These are phyloP conservation scores for rat (Rattus norvegicus) DNA, from an alignment of 2,113 vertebrate genomes.

Conservation along the genomic window GRCr8 NC_086024.1:36900501-36901000, in stretches of 20 bases:
- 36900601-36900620: slow-evolving; percentile 76
- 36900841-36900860: neutral
- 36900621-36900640: slow-evolving; percentile 1
- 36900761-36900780: neutral
- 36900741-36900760: neutral
- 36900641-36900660: neutral
- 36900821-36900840: neutral
- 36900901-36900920: neutral
- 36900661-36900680: slow-evolving; percentile 65
- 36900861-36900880: neutral
- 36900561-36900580: slow-evolving; percentile 80
- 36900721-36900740: neutral
- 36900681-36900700: neutral
- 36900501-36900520: slow-evolving; percentile 74
- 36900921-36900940: neutral
- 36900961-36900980: neutral
- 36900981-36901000: neutral
- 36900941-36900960: neutral
- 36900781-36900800: neutral
- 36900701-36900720: neutral
- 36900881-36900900: neutral
- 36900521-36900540: slow-evolving; percentile 77
- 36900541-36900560: slow-evolving; percentile 79
- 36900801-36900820: neutral
- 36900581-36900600: slow-evolving; percentile 82